A percentile compares a stretch with the other conserved stretches of the same genome.
These are phyloP conservation scores for Nineta flava DNA, from an alignment of 2,888 invertebrate species.

Conservation along the genomic window DNA sequence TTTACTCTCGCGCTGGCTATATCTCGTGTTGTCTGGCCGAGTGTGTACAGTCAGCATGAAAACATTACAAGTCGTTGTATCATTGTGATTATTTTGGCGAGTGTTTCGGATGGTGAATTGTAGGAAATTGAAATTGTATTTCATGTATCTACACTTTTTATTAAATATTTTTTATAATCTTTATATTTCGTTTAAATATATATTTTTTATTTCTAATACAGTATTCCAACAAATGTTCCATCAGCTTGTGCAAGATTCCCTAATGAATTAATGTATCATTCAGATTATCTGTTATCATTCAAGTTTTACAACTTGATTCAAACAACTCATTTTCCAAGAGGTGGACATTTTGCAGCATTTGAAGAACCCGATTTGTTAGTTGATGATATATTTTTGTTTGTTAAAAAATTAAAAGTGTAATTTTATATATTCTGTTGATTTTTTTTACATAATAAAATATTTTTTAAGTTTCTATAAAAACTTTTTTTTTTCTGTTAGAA, in stretches of 20 bases:
- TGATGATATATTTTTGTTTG: conserved; percentile 38
- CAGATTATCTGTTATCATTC: conserved; percentile 39
- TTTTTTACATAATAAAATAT: neutral
- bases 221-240: conserved; percentile 51
- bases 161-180: too few species aligned
- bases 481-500: too few species aligned
- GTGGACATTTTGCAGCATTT: conserved; percentile 78
- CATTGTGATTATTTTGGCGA: too few species aligned
- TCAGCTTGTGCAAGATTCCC: conserved; percentile 59
- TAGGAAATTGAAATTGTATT: too few species aligned
- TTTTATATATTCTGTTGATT: neutral
- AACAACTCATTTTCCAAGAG: conserved; percentile 43
- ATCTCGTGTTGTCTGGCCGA: too few species aligned
- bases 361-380: conserved; percentile 59
- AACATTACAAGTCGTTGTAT: too few species aligned
- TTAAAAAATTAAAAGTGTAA: neutral
- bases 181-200: too few species aligned
- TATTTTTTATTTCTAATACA: conserved; percentile 19
- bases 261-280: conserved; percentile 43
- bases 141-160: too few species aligned
- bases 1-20: too few species aligned
- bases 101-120: too few species aligned
- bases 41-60: too few species aligned
- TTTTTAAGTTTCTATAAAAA: too few species aligned
- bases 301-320: conserved; percentile 53